Base-by-base conservation (phyloP, 2,888 invertebrate genomes). In the Microplitis deprimator region DNA sequence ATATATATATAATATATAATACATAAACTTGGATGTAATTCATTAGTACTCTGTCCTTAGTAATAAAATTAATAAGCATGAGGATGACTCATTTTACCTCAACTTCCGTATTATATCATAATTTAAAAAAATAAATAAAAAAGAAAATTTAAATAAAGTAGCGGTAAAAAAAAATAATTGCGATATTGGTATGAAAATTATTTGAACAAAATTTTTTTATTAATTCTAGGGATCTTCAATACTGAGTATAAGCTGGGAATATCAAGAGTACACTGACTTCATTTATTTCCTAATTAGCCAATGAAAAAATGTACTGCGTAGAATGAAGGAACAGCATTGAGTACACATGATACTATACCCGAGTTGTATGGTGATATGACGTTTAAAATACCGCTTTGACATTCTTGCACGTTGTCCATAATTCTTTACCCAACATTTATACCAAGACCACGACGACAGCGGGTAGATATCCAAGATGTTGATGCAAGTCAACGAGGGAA, bases 361-460 rank as follows among this genome's bases (percentile, higher is more conserved):
- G 20, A 62, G 16, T 62, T 59, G n/a, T 29, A 29, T 29, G 10
- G 50, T 50, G 50, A 50, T 50, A 50, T 50, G 13, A 50, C 13
- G 50, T 50, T 13, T 13, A 50, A 50, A 50, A 50, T 13, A 50
- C 50, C 50, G 50, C 50, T 50, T 20, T 62, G 20, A 20, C 62
- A 62, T 62, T 62, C 62, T 62, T 62, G 1, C 62, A 62, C 16
- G 62, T 62, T 62, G 62, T 6, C 20, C 20, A 62, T 62, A 62
- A 62, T 17, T 16, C 16, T 62, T 62, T 17, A 62, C 16, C 16
- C 20, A n/a, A 59, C n/a, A 10, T 59, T 20, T 4, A 4, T 29
- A 29, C 29, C 29, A 13, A 50, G 50, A 50, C 50, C 2, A 10
- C 8, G 50, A 50, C 50, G 13, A 50, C 50, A 50, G 50, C 50